Evolutionary conservation across 2,888 invertebrate species (phyloP).

Genomic region (Galerucella nymphaeae): DNA sequence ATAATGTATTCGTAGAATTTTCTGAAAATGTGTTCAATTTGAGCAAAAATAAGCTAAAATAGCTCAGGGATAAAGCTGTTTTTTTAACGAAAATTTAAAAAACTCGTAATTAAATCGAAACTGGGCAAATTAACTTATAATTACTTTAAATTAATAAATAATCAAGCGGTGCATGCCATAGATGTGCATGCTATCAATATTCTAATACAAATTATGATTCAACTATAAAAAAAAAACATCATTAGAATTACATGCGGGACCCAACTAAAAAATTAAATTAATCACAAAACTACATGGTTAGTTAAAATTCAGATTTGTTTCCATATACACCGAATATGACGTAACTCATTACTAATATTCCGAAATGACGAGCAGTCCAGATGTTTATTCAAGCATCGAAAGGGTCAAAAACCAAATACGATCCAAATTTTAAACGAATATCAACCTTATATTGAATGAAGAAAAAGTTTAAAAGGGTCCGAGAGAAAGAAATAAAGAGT

Average conservation of each 20-base stretch:
- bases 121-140: too few relatives aligned
- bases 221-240: background rate
- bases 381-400: conserved; percentile 49
- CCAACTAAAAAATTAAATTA: conserved; percentile 6
- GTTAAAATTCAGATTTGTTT: conserved; percentile 45
- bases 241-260: conserved; percentile 8
- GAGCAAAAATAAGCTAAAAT: too few relatives aligned
- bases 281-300: background rate
- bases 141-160: too few relatives aligned
- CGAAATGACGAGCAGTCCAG: conserved; percentile 49
- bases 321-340: conserved; percentile 39
- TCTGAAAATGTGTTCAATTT: too few relatives aligned
- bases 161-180: too few relatives aligned
- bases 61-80: too few relatives aligned
- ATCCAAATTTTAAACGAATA: conserved; percentile 30
- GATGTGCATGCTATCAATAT: background rate
- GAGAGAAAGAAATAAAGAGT: background rate
- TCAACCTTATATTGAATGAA: conserved; percentile 28
- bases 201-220: background rate
- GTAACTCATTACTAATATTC: conserved; percentile 38
- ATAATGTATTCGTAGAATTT: too few relatives aligned
- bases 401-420: conserved; percentile 51
- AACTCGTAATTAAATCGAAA: too few relatives aligned
- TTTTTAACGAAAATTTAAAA: too few relatives aligned
- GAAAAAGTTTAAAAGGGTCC: conserved; percentile 23